Percentiles rank a stretch among this genome's conserved stretches.
These are phyloP conservation scores for Centropus bengalensis DNA, from an alignment of 2,113 vertebrate species.

Conservation along the genomic window DNA sequence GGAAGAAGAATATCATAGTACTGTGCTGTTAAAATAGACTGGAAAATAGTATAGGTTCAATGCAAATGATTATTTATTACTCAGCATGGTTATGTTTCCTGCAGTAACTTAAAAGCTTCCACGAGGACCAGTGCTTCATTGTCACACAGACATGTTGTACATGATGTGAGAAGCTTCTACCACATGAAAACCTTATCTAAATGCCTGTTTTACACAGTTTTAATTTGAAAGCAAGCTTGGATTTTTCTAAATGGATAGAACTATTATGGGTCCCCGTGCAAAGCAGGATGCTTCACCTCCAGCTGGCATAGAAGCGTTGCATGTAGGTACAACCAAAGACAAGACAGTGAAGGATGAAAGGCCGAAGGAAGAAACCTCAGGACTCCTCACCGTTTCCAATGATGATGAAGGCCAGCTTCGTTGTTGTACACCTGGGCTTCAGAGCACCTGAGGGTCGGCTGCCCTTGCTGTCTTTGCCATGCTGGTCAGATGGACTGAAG, in stretches of 20 bases:
- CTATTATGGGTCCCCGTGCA: background rate
- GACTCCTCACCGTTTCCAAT: background rate
- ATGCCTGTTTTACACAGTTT: background rate
- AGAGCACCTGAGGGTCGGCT: background rate
- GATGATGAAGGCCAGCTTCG: background rate
- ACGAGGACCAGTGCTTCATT: background rate
- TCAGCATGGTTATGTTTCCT: background rate
- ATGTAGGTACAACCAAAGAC: background rate
- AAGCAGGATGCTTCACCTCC: background rate
- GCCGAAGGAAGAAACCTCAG: background rate
- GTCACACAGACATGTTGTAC: rapidly evolving
- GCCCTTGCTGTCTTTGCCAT: background rate
- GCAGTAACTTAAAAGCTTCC: background rate
- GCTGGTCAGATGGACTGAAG: background rate
- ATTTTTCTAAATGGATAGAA: background rate
- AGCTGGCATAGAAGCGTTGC: background rate
- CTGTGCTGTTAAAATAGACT: background rate
- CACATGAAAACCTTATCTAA: background rate
- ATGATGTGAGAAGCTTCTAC: background rate
- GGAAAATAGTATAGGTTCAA: background rate
- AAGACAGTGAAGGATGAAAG: background rate
- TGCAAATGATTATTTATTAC: background rate
- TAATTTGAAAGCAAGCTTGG: background rate
- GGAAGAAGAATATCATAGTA: background rate
- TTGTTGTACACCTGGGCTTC: background rate